A percentile compares a stretch with the other conserved stretches of the same genome.
These are phyloP conservation scores for Bombus impatiens DNA, from an alignment of 1,140 invertebrate species.

Conservation along the genomic window DNA sequence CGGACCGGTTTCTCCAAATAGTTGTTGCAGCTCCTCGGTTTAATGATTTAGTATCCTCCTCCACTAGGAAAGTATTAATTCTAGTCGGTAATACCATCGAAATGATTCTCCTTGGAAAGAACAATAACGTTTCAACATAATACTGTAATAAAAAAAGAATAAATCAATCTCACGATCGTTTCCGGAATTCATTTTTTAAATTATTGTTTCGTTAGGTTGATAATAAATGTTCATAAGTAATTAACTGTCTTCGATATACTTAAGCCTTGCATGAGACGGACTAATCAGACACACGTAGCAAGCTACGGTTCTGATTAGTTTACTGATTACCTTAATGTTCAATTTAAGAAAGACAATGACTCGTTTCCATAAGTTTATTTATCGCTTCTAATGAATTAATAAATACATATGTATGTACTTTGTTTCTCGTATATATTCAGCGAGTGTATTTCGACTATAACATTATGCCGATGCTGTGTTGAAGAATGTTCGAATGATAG, in stretches of 20 bases:
- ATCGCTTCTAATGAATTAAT: background rate
- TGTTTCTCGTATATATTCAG: background rate
- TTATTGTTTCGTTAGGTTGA: background rate
- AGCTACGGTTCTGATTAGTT: too few species aligned
- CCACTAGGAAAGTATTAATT: constrained; percentile 4
- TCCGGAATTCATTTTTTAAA: background rate
- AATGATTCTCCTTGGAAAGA: background rate
- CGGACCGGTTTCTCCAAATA: background rate
- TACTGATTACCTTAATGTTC: too few species aligned
- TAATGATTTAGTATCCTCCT: too few species aligned
- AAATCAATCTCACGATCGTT: background rate
- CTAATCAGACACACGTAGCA: too few species aligned
- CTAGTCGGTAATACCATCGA: background rate
- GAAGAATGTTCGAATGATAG: background rate
- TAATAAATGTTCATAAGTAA: background rate
- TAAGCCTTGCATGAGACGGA: background rate
- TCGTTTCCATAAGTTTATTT: too few species aligned
- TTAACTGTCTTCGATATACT: background rate
- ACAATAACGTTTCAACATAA: constrained; percentile 12
- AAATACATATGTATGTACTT: background rate
- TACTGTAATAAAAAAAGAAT: background rate
- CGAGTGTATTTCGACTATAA: background rate
- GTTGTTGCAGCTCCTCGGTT: too few species aligned
- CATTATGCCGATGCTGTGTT: background rate
- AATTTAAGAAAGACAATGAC: too few species aligned